phyloP scores from a whole-genome alignment of 2,113 vertebrate species.

The Lontra canadensis region DNA sequence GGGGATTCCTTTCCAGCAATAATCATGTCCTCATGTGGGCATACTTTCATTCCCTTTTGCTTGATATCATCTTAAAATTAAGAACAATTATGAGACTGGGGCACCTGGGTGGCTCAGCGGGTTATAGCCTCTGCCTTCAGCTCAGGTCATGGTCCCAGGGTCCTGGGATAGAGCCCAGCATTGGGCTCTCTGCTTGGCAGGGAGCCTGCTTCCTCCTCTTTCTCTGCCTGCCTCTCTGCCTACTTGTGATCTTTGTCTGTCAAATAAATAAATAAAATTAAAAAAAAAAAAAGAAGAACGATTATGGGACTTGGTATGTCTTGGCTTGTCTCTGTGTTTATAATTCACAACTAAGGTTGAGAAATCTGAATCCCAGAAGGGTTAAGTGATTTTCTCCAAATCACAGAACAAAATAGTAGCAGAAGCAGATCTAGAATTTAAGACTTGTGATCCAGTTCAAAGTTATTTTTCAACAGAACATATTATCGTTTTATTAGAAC shows the following conservation, averaged over 20 bases:
- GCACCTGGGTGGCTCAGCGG: no score
- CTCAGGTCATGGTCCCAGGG: no score
- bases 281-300: neutral
- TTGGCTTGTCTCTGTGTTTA: neutral
- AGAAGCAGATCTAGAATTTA: neutral
- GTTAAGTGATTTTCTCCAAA: neutral
- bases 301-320: neutral
- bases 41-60: neutral
- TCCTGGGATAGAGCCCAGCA: no score
- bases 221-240: no score
- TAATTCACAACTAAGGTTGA: slow-evolving; percentile 20
- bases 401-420: neutral
- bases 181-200: no score
- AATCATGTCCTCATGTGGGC: neutral
- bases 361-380: neutral
- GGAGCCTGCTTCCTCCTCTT: no score
- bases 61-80: neutral
- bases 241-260: no score
- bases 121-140: no score
- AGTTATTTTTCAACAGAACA: neutral
- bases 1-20: neutral
- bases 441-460: neutral
- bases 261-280: no score
- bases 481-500: neutral
- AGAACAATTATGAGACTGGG: neutral